These are phyloP conservation scores for Nibea coibor DNA, from an alignment of 2,113 vertebrate genomes.

Conservation along the genomic window DNA sequence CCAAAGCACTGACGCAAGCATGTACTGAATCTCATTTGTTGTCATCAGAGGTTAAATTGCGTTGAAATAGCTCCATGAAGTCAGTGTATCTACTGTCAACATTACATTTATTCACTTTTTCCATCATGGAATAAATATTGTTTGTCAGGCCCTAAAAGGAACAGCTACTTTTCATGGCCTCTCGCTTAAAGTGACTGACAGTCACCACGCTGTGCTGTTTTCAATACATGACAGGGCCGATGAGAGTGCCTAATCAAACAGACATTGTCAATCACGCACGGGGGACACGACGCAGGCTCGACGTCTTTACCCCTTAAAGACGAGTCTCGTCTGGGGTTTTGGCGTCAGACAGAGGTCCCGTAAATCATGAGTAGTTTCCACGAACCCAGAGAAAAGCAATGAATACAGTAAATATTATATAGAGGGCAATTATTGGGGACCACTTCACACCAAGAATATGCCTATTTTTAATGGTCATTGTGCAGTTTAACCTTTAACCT, in stretches of 20 bases:
- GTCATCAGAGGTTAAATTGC: not conserved
- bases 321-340: too few relatives aligned
- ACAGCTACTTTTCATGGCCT: not conserved
- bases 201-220: not conserved
- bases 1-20: not conserved
- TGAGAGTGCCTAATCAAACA: slow-evolving; percentile 27
- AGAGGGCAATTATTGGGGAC: too few relatives aligned
- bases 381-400: too few relatives aligned
- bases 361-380: too few relatives aligned
- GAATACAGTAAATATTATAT: too few relatives aligned
- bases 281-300: too few relatives aligned
- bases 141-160: not conserved
- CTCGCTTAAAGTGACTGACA: slow-evolving; percentile 2
- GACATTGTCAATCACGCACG: not conserved
- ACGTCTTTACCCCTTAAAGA: too few relatives aligned
- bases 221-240: not conserved
- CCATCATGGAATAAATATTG: not conserved
- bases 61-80: not conserved
- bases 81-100: not conserved
- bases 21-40: not conserved
- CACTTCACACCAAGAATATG: too few relatives aligned
- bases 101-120: not conserved
- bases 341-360: too few relatives aligned
- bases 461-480: too few relatives aligned
- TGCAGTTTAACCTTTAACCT: too few relatives aligned